A percentile compares a stretch with the other conserved stretches of the same genome.
These are phyloP conservation scores for Trichogramma evanescens DNA, from an alignment of 2,888 invertebrate genomes.

Conservation along the genomic window DNA sequence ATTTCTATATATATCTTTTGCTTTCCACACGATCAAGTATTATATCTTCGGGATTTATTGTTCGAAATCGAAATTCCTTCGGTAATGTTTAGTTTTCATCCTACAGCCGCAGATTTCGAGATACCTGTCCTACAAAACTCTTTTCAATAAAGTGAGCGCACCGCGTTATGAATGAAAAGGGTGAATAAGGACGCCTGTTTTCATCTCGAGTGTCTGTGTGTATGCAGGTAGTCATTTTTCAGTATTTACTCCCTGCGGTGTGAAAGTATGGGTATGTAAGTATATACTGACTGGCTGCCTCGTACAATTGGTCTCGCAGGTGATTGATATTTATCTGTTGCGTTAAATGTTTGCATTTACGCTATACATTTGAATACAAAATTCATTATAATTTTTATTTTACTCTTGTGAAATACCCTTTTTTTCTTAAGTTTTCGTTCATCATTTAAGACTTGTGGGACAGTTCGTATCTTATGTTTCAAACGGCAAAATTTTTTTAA, in stretches of 20 bases:
- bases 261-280: background rate
- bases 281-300: background rate
- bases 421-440: no score
- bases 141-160: conserved; percentile 3
- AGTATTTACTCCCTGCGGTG: conserved; percentile 17
- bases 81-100: background rate
- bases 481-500: no score
- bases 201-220: conserved; percentile 4
- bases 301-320: background rate
- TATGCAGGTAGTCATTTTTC: conserved; percentile 17
- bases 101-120: background rate
- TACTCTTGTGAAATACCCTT: no score
- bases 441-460: no score
- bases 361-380: background rate
- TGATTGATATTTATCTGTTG: conserved; percentile 18
- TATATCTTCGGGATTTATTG: conserved; percentile 13
- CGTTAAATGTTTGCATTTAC: conserved; percentile 1
- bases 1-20: background rate
- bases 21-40: conserved; percentile 14
- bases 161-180: background rate
- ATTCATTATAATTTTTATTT: no score
- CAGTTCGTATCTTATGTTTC: no score
- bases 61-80: conserved; percentile 14
- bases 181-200: background rate
- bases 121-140: conserved; percentile 5